Base-by-base conservation (phyloP, 2,113 vertebrate species). In the Cyrtonyx montezumae region DNA sequence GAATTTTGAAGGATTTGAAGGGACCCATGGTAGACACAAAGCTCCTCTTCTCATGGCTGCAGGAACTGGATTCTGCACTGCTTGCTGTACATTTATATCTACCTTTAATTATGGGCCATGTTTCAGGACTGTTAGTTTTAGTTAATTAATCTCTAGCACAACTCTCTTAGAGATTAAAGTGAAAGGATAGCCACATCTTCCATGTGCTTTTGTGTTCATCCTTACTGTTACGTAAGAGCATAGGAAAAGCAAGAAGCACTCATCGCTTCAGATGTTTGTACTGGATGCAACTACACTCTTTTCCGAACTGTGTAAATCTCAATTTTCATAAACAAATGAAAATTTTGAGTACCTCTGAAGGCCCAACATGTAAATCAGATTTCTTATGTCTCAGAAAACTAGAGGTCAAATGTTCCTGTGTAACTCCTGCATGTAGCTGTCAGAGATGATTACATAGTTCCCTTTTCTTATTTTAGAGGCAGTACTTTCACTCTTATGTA, bases 391-490 rank as follows among this genome's bases (percentile, higher is more conserved):
- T 90, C 73, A 79, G 82, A 92, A 45, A 90, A 74, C 22, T 6
- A 59, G 62, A 84, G 82, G 53, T 87, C 84, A 94, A 82, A 94
- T 65, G 53, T 51, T 14, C 63, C 80, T 51, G 13, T 61, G 77
- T 69, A 96, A 92, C 48, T 94, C 81, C 86, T 77, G 90, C 84
- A 37, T 87, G 88, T 61, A 79, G 67, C 91, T 91, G 56, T 59
- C 80, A 90, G 91, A 95, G 96, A 70, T 21, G 55, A 84, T 73
- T 85, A 84, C 59, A 69, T 62, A 91, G 92, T 97, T 97, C 95
- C 84, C 67, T 34, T 94, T 96, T 93, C 91, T 95, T 93, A 95
- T 96, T 97, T 97, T 96, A 95, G 91, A 89, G 80, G 79, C 86
- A 91, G 73, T 58, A 69, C 88, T 94, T 93, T 95, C 75, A 75